Conservation (phyloP, 2,113 vertebrate genomes). For the Tragulus kanchil region DNA sequence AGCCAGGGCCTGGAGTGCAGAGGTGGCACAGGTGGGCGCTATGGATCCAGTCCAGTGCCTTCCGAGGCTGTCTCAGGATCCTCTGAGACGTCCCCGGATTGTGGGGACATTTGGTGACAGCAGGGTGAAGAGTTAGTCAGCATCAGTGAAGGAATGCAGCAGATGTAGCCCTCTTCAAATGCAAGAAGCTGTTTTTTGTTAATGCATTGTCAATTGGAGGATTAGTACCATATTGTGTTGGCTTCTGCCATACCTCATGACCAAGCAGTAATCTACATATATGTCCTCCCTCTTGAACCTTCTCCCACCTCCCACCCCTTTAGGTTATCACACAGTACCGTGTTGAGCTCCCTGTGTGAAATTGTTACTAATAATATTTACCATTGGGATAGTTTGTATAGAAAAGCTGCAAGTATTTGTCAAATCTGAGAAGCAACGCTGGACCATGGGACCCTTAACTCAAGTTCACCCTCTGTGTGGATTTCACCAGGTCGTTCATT, state of each 20-base stretch:
- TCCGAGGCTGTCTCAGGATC: neutral
- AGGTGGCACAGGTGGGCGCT: neutral
- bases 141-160: neutral
- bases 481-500: neutral
- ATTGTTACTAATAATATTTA: neutral
- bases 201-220: neutral
- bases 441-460: neutral
- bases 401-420: neutral
- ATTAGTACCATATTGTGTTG: neutral
- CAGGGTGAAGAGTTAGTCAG: neutral
- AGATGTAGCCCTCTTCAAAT: neutral
- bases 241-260: neutral
- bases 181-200: neutral
- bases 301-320: neutral
- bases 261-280: neutral
- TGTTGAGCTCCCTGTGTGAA: neutral
- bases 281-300: fast-evolving
- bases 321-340: neutral
- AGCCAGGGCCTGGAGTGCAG: neutral
- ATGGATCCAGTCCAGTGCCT: too few species aligned
- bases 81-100: fast-evolving
- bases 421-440: neutral
- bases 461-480: neutral
- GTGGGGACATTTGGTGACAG: neutral
- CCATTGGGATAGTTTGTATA: neutral